phyloP scores from a whole-genome alignment of 2,113 vertebrate genomes.

The Oncorhynchus clarkii region DNA sequence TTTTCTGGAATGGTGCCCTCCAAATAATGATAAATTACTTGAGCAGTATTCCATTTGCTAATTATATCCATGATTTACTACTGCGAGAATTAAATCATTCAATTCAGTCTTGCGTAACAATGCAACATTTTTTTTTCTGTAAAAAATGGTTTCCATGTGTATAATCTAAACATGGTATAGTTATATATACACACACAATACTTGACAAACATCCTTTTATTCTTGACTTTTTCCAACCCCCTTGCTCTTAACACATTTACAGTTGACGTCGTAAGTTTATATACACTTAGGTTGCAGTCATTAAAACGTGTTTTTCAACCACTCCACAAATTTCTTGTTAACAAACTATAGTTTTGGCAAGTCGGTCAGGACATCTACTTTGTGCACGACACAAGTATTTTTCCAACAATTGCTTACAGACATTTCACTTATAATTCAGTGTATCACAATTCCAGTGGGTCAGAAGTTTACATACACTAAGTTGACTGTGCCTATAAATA shows the following conservation, averaged over 20 bases:
- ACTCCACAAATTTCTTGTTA: no score
- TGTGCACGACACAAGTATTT: no score
- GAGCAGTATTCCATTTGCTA: slow-evolving; percentile 99
- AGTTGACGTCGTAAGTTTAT: no score
- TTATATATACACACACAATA: slow-evolving; percentile 78
- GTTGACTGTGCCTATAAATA: no score
- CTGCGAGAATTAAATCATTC: slow-evolving; percentile 99
- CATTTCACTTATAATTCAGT: no score
- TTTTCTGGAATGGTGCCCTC: slow-evolving; percentile 99
- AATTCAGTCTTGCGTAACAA: slow-evolving; percentile 99
- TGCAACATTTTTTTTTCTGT: slow-evolving; percentile 65
- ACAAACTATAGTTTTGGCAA: no score
- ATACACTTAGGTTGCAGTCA: no score
- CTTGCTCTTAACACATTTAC: slow-evolving; percentile 24
- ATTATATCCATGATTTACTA: slow-evolving; percentile 99
- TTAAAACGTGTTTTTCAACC: no score
- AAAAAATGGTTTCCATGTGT: slow-evolving; percentile 99
- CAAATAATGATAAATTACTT: slow-evolving; percentile 99
- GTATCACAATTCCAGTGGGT: no score
- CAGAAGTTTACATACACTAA: no score
- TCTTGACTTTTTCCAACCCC: slow-evolving; percentile 53
- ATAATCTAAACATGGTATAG: slow-evolving; percentile 97
- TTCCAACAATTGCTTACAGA: no score
- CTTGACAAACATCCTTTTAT: slow-evolving; percentile 81
- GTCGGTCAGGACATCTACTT: no score